Evolutionary conservation across 2,797 vertebrate genomes (phyloP).

Genomic region (Neosilurus mollespiculum): DNA sequence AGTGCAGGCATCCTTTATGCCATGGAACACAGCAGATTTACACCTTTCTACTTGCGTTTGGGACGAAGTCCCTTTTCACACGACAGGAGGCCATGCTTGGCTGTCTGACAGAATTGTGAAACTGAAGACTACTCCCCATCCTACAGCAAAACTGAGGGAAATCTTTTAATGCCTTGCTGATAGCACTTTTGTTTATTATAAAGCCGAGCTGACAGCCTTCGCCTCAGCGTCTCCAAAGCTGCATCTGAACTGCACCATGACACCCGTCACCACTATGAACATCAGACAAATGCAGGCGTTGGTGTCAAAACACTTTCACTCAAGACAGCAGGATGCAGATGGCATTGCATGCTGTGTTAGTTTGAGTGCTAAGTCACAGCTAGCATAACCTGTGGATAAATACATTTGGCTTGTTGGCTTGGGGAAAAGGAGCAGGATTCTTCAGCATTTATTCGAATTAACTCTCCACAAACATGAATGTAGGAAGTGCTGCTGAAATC

Average conservation of each 20-base stretch:
- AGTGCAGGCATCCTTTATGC: conserved; percentile 18
- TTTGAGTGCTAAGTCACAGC: conserved; percentile 20
- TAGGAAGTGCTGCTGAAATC: neutral
- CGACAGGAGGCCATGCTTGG: conserved; percentile 34
- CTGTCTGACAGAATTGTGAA: conserved; percentile 31
- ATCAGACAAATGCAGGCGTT: conserved; percentile 24
- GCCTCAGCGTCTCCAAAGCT: conserved; percentile 32
- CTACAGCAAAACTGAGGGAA: conserved; percentile 37
- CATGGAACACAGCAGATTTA: conserved; percentile 28
- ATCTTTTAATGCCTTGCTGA: conserved; percentile 45
- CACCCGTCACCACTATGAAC: conserved; percentile 43
- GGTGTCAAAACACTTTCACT: conserved; percentile 34
- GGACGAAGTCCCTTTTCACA: conserved; percentile 33
- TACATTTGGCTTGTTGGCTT: conserved; percentile 24
- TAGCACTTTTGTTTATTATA: conserved; percentile 42
- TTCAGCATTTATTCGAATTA: neutral
- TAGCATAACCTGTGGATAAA: conserved; percentile 30
- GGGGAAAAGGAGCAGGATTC: neutral
- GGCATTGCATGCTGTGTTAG: conserved; percentile 16
- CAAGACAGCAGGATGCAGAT: conserved; percentile 20
- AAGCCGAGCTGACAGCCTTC: conserved; percentile 41
- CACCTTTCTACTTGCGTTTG: conserved; percentile 40
- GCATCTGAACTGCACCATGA: conserved; percentile 35
- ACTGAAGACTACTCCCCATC: conserved; percentile 32
- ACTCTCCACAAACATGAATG: neutral